Conservation (phyloP, 2,888 invertebrate species). For the Mimumesa dahlbomi region DNA sequence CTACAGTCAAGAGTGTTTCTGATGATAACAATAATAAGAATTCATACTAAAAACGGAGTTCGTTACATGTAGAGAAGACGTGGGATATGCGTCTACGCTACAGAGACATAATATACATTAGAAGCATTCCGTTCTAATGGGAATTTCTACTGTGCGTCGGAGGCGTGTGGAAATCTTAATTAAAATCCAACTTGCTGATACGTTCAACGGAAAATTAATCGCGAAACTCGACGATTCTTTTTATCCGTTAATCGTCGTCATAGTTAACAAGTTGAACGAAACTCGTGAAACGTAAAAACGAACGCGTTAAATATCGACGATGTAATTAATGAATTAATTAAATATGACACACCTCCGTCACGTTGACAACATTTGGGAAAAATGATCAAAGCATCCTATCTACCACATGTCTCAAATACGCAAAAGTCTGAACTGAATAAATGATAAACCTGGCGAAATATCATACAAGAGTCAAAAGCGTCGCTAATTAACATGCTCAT, state of each 20-base stretch:
- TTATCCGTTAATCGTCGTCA: too few species aligned
- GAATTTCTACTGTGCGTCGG: conserved; percentile 16
- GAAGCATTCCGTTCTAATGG: conserved; percentile 27
- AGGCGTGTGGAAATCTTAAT: conserved; percentile 15
- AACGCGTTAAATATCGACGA: too few species aligned
- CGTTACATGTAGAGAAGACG: conserved; percentile 5
- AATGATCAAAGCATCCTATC: conserved; percentile 43
- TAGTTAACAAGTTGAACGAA: too few species aligned
- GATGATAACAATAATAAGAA: too few species aligned
- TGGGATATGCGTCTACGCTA: conserved; percentile 39
- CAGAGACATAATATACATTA: conserved; percentile 15
- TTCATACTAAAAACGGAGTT: too few species aligned
- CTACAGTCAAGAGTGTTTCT: too few species aligned
- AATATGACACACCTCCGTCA: too few species aligned
- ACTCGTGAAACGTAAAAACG: too few species aligned
- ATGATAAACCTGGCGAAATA: conserved; percentile 7
- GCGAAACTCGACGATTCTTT: too few species aligned
- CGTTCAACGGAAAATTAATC: too few species aligned
- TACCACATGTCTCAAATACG: conserved; percentile 43
- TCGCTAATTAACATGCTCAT: conserved; percentile 50
- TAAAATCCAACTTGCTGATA: too few species aligned
- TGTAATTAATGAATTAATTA: too few species aligned
- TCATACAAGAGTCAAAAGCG: conserved; percentile 27
- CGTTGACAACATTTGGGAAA: conserved; percentile 11
- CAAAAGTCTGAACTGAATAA: conserved; percentile 44